Evolutionary conservation across 2,888 invertebrate species (phyloP), one percentile per base, ranked within the genome.

Genomic region (Fragum fragum): DNA sequence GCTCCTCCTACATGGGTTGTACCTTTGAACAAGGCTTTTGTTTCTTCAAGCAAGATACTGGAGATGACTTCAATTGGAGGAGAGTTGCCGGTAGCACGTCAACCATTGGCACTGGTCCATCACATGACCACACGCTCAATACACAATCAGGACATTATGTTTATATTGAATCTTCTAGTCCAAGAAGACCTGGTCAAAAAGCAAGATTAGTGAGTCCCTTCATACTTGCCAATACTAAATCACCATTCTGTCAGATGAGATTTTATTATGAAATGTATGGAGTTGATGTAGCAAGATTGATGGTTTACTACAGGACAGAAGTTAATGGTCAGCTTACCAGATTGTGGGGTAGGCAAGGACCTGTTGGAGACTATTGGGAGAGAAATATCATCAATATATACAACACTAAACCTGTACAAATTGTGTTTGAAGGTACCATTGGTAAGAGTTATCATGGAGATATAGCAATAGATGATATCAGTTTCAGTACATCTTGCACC

Each of bases 61-160:
- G 87, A 29, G 94, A 94, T 83, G 89, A 93, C 68, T 92, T 93
- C 85, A 91, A 94, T 73, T 94, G 94, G 94, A 89, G 82, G 29
- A 84, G 91, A 71, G 84, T 83, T 9, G 79, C 89, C 18, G 93
- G 93, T 3, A 86, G 81, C n/a, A 92, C 91, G 11, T 78, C 81
- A n/a, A 86, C 91, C 9, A 16, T 79, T 5, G 81, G 81, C 11
- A 94, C 93, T 21, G 94, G 94, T 14, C 94, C 94, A 16, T 85
- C 88, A 29, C 79, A 85, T 73, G 94, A 94, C 75, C 94, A 94
- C 78, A 93, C 92, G 29, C 77, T 87, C 7, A 91, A 91, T 61
- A 87, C 88, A 23, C 76, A 61, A n/a, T 68, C 69, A 21, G 93
- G 93, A n/a, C 89, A 89, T 74, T 93, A 89, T 53, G 59, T 92